A percentile compares a stretch with the other conserved stretches of the same genome.
Conservation (phyloP, 1,140 invertebrate species). For the Zaprionus capensis region DNA sequence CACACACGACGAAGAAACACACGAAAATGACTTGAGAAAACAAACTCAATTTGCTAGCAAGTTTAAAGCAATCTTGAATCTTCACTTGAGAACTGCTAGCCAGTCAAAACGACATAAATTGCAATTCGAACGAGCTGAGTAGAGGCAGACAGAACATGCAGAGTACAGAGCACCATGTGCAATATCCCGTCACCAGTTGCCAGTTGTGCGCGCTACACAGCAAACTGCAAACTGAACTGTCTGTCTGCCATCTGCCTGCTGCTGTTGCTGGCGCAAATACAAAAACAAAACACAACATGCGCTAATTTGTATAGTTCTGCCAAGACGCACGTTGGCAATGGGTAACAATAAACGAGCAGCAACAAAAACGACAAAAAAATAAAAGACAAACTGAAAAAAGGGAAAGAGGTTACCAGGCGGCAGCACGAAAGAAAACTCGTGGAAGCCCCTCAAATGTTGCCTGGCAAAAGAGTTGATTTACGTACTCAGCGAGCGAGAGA, state of each 20-base stretch:
- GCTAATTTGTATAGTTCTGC: constrained; percentile 70
- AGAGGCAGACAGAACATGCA: not conserved
- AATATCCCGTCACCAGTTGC: constrained; percentile 9
- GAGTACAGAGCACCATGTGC: not conserved
- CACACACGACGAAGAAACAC: not conserved
- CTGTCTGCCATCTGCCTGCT: not conserved
- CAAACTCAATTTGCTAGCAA: constrained; percentile 44
- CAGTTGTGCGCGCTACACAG: not conserved
- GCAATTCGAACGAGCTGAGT: constrained; percentile 22
- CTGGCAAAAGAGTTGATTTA: constrained; percentile 70
- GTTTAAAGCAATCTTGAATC: constrained; percentile 36
- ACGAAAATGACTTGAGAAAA: constrained; percentile 40
- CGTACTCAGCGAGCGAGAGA: constrained; percentile 32
- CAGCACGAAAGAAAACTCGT: constrained; percentile 17
- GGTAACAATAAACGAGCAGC: constrained; percentile 16
- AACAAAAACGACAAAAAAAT: constrained; percentile 28
- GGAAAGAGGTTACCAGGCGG: constrained; percentile 13
- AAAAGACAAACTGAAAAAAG: constrained; percentile 10
- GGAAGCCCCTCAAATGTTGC: constrained; percentile 70
- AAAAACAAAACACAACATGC: constrained; percentile 51
- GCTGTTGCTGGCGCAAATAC: constrained; percentile 4
- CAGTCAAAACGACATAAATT: constrained; percentile 33
- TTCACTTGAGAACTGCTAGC: constrained; percentile 18
- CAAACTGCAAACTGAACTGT: constrained; percentile 6
- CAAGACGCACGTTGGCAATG: constrained; percentile 29